phyloP scores from a whole-genome alignment of 1,140 invertebrate genomes.

The Drosophila lowei region DNA sequence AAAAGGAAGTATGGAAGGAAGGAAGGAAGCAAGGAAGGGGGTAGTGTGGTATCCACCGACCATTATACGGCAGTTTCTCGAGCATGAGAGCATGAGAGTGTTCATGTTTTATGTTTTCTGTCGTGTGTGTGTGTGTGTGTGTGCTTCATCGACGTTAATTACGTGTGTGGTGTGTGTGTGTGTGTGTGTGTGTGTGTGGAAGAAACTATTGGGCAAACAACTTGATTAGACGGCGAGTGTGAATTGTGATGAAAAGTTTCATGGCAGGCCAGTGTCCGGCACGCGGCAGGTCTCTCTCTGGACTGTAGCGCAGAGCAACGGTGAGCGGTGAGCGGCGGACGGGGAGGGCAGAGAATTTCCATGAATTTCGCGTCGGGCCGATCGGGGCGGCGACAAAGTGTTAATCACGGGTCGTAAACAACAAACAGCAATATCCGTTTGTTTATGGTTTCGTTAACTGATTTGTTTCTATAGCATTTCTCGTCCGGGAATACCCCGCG shows the following conservation, averaged over 20 bases:
- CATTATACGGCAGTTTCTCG: slow-evolving; percentile 28
- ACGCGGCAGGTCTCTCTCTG: slow-evolving; percentile 59
- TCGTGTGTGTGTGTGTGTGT: slow-evolving; percentile 4
- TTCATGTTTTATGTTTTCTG: slow-evolving; percentile 17
- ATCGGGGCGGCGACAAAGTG: slow-evolving; percentile 47
- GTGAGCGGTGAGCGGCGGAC: not conserved
- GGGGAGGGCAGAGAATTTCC: slow-evolving; percentile 25
- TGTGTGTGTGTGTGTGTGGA: slow-evolving; percentile 30
- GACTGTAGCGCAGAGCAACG: too few species aligned
- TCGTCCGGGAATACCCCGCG: slow-evolving; percentile 24
- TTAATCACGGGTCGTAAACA: slow-evolving; percentile 67
- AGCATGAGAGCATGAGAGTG: not conserved
- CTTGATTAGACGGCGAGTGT: slow-evolving; percentile 65
- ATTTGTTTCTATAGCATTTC: slow-evolving; percentile 40
- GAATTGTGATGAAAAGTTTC: slow-evolving; percentile 50
- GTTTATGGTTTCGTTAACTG: slow-evolving; percentile 57
- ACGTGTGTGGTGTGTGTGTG: slow-evolving; percentile 43
- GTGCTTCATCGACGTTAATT: slow-evolving; percentile 53
- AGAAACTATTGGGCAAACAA: slow-evolving; percentile 76
- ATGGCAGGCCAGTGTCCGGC: slow-evolving; percentile 39
- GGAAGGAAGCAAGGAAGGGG: too few species aligned
- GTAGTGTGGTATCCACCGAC: slow-evolving; percentile 19
- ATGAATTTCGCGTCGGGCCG: slow-evolving; percentile 31
- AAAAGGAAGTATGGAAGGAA: too few species aligned
- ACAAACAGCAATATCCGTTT: slow-evolving; percentile 62